phyloP scores from a whole-genome alignment of 2,113 vertebrate genomes.

The Dipodomys ordii region DNA sequence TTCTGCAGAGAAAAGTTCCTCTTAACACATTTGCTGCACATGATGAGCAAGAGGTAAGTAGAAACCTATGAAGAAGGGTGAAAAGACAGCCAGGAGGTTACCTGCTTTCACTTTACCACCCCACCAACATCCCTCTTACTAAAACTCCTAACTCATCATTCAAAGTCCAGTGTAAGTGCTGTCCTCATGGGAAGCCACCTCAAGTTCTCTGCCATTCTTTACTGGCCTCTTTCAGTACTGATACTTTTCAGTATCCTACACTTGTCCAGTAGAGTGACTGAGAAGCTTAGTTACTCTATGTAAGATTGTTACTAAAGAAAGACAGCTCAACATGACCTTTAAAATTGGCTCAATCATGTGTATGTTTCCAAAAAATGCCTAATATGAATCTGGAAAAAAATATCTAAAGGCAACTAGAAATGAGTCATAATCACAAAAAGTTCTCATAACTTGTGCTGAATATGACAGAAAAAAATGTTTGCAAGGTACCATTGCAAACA shows the following conservation, averaged over 20 bases:
- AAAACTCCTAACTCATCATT: background rate
- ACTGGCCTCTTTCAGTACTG: background rate
- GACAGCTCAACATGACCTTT: background rate
- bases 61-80: no score
- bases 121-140: background rate
- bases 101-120: no score
- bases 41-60: no score
- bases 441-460: background rate
- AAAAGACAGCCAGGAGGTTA: no score
- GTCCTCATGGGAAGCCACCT: background rate
- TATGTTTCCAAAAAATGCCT: conserved; percentile 8
- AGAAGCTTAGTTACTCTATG: background rate
- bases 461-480: background rate
- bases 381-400: background rate
- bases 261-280: background rate
- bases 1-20: no score
- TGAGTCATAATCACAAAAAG: background rate
- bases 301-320: background rate
- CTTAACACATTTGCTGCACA: no score
- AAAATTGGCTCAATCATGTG: background rate
- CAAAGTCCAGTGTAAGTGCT: no score
- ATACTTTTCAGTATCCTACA: background rate
- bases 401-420: conserved; percentile 33
- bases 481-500: background rate
- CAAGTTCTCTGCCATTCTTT: background rate